A percentile compares a stretch with the other conserved stretches of the same genome.
Conservation (phyloP, 2,797 vertebrate genomes). For the Pangasius mekongensis region DNA sequence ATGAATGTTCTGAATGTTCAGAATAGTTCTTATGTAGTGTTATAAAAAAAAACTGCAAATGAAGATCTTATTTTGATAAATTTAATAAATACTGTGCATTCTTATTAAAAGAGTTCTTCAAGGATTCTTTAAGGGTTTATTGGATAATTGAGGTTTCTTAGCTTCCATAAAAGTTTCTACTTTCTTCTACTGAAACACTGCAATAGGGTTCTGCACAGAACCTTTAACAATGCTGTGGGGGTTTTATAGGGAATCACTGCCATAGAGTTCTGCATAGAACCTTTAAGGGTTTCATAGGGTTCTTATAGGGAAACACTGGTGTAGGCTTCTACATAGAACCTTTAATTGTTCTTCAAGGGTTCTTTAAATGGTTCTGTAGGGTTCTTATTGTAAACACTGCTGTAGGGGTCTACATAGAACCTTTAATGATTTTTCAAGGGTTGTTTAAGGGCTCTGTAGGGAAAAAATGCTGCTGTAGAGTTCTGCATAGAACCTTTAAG, state of each 20-base stretch:
- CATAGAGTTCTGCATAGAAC: too few relatives aligned
- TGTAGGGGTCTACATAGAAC: neutral
- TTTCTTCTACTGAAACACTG: neutral
- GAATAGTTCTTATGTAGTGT: neutral
- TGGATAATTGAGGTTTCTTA: neutral
- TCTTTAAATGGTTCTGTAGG: neutral
- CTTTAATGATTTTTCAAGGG: neutral
- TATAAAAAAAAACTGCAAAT: neutral
- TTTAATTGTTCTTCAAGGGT: neutral
- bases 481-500: neutral
- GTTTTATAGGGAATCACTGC: neutral
- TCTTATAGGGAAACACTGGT: neutral
- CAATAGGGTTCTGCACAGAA: too few relatives aligned
- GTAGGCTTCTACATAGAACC: neutral
- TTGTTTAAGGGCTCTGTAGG: neutral
- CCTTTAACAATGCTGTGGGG: neutral
- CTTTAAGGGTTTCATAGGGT: neutral
- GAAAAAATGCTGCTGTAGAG: too few relatives aligned
- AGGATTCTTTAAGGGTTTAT: neutral
- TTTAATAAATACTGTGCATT: neutral
- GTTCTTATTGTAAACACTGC: neutral
- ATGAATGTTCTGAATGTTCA: neutral
- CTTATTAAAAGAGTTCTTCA: neutral
- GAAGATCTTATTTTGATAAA: neutral
- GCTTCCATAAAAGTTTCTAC: neutral